Conservation (phyloP, 2,888 invertebrate species). For the Volucella zonaria region DNA sequence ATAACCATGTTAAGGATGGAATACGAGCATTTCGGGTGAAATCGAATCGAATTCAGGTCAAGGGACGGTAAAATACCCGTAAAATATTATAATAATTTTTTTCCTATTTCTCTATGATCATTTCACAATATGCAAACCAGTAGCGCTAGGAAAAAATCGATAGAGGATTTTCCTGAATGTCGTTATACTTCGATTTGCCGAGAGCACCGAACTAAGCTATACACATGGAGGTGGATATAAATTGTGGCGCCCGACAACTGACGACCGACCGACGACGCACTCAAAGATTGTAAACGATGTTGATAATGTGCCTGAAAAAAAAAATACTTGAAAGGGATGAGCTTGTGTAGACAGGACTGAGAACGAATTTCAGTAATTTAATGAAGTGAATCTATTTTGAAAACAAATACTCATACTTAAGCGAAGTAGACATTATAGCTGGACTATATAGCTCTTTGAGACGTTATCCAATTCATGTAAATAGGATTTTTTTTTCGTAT, state of each 20-base stretch:
- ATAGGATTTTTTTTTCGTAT: slow-evolving; percentile 4
- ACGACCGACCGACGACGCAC: not conserved
- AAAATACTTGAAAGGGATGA: not conserved
- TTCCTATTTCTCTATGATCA: not conserved
- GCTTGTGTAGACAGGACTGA: not conserved
- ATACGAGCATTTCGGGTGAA: not conserved
- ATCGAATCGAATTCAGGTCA: slow-evolving; percentile 23
- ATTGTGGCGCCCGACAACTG: not conserved
- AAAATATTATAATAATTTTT: not conserved
- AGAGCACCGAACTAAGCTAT: not conserved
- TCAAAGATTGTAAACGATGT: slow-evolving; percentile 10
- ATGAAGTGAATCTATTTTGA: slow-evolving; percentile 23
- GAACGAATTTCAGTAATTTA: slow-evolving; percentile 16
- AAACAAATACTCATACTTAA: not conserved
- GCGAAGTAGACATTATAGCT: not conserved
- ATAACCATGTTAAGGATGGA: not conserved
- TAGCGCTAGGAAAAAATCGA: not conserved
- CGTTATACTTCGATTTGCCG: slow-evolving; percentile 3
- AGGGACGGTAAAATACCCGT: slow-evolving; percentile 4
- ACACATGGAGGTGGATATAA: not conserved
- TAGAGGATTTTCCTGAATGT: slow-evolving; percentile 6
- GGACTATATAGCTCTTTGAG: not conserved
- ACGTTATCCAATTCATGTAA: slow-evolving; percentile 15
- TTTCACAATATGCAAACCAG: not conserved
- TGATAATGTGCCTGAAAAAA: not conserved